phyloP scores from a whole-genome alignment of 2,797 vertebrate species.

The Gymnopithys bicolor region DNA sequence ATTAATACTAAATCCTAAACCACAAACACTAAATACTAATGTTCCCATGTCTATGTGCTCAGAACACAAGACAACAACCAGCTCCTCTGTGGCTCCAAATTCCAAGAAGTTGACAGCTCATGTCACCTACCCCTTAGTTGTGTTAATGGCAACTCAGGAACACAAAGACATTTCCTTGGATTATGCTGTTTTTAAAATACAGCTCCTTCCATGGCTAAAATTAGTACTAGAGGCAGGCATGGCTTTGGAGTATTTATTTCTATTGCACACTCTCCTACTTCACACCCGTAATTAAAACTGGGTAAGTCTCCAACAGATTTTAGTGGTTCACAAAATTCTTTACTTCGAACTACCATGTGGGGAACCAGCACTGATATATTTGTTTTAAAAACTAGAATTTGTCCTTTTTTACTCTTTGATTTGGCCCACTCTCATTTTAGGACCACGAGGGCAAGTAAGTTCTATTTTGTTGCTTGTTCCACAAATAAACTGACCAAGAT shows the following conservation, averaged over 20 bases:
- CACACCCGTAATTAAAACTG: slow-evolving; percentile 8
- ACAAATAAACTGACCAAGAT: slow-evolving; percentile 15
- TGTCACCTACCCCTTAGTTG: neutral
- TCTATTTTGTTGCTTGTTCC: neutral
- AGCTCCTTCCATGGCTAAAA: neutral
- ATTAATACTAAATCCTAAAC: neutral
- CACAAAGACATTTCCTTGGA: neutral
- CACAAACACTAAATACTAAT: neutral
- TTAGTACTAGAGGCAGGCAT: neutral
- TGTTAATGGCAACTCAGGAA: neutral
- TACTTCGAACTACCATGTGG: neutral
- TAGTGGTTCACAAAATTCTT: slow-evolving; percentile 13
- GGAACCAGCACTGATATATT: neutral
- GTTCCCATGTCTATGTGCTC: neutral
- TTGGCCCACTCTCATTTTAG: neutral
- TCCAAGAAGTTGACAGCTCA: neutral
- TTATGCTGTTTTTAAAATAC: neutral
- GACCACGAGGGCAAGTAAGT: neutral
- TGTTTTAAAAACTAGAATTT: neutral
- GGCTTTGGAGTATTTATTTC: neutral
- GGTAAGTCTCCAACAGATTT: slow-evolving; percentile 16
- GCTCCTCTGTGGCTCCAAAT: neutral
- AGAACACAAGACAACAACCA: neutral
- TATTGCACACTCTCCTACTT: neutral
- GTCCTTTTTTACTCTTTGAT: neutral